phyloP scores from a whole-genome alignment of 30 jellyfish, hydroid and myxozoan species.

The Pseudorhiza aurosa region DNA sequence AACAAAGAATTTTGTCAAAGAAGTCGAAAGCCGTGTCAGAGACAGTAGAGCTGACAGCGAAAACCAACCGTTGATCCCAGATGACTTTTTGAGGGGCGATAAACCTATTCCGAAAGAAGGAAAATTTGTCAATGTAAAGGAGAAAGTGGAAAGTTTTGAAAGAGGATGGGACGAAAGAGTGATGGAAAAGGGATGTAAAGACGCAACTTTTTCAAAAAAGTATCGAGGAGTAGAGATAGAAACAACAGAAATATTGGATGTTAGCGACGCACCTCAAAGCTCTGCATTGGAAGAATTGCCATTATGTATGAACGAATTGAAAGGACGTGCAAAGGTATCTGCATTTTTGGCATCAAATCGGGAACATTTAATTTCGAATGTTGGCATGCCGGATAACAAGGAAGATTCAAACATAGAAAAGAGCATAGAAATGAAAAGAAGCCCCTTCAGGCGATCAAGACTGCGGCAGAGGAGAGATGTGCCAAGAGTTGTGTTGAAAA shows the following conservation, averaged over 20 bases:
- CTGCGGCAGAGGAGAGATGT: slow-evolving; percentile 43
- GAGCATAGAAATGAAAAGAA: neutral
- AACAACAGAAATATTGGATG: neutral
- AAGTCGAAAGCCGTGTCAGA: neutral
- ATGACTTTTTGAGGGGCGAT: neutral
- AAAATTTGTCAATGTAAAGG: neutral
- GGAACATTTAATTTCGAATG: neutral
- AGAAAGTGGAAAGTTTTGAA: neutral
- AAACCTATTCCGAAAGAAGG: neutral
- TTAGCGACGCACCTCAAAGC: slow-evolving; percentile 4
- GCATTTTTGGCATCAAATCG: slow-evolving; percentile 20
- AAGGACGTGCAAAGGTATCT: slow-evolving; percentile 35
- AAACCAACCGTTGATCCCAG: slow-evolving; percentile 1
- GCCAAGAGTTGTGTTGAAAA: slow-evolving; percentile 31
- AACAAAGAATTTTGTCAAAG: neutral
- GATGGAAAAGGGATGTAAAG: neutral
- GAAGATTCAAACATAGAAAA: neutral
- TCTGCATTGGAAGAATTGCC: slow-evolving; percentile 43
- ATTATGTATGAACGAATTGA: neutral
- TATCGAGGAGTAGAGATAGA: neutral
- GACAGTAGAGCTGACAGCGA: neutral
- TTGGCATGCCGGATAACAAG: neutral
- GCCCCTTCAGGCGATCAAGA: slow-evolving; percentile 31
- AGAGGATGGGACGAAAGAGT: slow-evolving; percentile 6
- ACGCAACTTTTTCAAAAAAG: neutral